Evolutionary conservation across 2,797 vertebrate species (phyloP).

Genomic region (Coreius guichenoti): DNA sequence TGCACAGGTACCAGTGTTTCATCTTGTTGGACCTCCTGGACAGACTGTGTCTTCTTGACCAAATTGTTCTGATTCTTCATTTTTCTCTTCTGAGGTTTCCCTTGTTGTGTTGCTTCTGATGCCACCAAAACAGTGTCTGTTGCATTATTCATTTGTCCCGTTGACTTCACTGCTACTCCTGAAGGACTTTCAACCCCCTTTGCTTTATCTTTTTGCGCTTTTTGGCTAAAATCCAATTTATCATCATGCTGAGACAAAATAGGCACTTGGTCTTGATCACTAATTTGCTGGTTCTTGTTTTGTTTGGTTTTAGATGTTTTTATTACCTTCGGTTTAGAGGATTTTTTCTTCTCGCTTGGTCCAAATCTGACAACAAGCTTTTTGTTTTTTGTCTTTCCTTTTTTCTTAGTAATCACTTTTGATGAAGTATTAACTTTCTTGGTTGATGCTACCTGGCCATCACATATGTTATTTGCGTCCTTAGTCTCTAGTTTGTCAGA

Average conservation of each 20-base stretch:
- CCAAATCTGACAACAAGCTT: constrained; percentile 76
- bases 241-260: constrained; percentile 46
- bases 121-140: constrained; percentile 49
- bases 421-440: constrained; percentile 22
- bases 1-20: constrained; percentile 55
- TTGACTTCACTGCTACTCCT: constrained; percentile 53
- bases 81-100: constrained; percentile 70
- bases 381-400: constrained; percentile 70
- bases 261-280: constrained; percentile 31
- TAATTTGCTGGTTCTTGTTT: constrained; percentile 55
- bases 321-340: constrained; percentile 68
- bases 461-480: constrained; percentile 19
- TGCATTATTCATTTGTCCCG: constrained; percentile 45
- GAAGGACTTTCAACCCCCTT: constrained; percentile 59
- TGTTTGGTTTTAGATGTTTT: constrained; percentile 57
- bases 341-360: constrained; percentile 73
- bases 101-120: constrained; percentile 52
- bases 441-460: background rate
- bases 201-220: constrained; percentile 66
- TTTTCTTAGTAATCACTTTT: constrained; percentile 70
- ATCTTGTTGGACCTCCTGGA: constrained; percentile 58
- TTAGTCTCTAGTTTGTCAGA: background rate
- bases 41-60: constrained; percentile 38
- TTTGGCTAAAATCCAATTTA: constrained; percentile 67
- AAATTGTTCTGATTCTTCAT: constrained; percentile 70